Percentiles rank a stretch among this genome's conserved stretches.
These are phyloP conservation scores for Troides helena DNA, from an alignment of 2,888 invertebrate genomes.

Conservation along the genomic window DNA sequence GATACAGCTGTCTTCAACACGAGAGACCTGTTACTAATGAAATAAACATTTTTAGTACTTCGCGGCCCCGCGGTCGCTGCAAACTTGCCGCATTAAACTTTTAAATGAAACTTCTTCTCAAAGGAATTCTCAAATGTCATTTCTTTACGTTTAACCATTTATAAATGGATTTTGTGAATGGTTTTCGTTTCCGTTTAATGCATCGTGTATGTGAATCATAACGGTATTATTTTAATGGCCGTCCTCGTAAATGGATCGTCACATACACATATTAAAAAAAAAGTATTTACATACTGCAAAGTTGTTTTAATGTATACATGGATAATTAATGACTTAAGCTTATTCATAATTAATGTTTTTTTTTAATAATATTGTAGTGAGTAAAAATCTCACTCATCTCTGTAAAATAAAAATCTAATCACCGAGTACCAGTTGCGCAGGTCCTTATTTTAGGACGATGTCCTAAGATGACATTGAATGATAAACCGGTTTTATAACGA, in stretches of 20 bases:
- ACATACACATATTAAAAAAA: not conserved
- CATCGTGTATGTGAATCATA: conserved; percentile 13
- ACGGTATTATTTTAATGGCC: conserved; percentile 8
- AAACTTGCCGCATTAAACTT: conserved; percentile 44
- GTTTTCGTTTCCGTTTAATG: conserved; percentile 38
- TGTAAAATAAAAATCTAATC: not conserved
- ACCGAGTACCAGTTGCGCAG: conserved; percentile 1
- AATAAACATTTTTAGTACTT: conserved; percentile 57
- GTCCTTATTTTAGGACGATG: conserved; percentile 8
- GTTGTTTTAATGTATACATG: not conserved
- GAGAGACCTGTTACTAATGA: conserved; percentile 47
- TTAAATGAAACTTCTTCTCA: conserved; percentile 46
- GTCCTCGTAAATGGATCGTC: not conserved
- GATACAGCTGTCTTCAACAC: conserved; percentile 53
- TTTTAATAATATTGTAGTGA: not conserved
- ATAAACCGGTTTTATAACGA: conserved; percentile 21
- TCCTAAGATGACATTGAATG: conserved; percentile 24
- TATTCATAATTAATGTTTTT: not conserved
- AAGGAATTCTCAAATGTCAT: conserved; percentile 39
- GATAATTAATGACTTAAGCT: not conserved
- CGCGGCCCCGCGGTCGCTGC: conserved; percentile 32
- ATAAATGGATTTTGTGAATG: conserved; percentile 47
- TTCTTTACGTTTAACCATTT: conserved; percentile 37
- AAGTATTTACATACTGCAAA: not conserved
- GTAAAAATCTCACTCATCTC: not conserved